Evolutionary conservation across 2,888 invertebrate genomes (phyloP).

Genomic region (Epicampocera succincta): DNA sequence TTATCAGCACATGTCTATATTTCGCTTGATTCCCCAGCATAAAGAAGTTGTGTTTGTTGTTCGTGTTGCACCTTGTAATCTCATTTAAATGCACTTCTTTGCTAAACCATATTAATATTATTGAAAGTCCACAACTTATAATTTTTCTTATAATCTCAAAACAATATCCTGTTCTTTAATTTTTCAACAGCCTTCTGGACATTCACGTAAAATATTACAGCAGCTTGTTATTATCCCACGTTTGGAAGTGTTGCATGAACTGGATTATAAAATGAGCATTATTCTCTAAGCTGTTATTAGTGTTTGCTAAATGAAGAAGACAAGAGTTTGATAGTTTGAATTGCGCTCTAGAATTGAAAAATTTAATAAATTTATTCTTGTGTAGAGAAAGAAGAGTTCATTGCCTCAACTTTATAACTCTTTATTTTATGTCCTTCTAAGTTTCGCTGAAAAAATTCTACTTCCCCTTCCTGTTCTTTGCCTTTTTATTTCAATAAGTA

Average conservation of each 20-base stretch:
- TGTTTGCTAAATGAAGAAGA: background rate
- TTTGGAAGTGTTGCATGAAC: constrained; percentile 22
- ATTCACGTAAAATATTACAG: constrained; percentile 46
- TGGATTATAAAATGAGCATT: constrained; percentile 1
- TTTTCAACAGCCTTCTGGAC: constrained; percentile 29
- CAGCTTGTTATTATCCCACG: constrained; percentile 39
- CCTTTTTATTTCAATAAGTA: background rate
- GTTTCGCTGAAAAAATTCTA: no score
- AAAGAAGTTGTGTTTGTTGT: no score
- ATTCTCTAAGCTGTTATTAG: constrained; percentile 21
- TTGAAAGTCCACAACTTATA: constrained; percentile 7
- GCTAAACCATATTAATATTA: background rate
- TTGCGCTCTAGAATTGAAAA: no score
- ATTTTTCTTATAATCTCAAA: constrained; percentile 38
- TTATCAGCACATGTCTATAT: no score
- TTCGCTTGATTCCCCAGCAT: no score
- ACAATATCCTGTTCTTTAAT: constrained; percentile 43
- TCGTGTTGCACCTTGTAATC: no score
- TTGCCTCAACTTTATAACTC: no score
- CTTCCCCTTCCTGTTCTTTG: no score
- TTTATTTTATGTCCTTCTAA: no score
- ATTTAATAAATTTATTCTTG: no score
- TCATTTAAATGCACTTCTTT: background rate
- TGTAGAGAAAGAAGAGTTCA: no score
- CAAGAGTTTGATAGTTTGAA: no score